Conservation (phyloP, 2,888 invertebrate genomes). For the Ophion ellenae region DNA sequence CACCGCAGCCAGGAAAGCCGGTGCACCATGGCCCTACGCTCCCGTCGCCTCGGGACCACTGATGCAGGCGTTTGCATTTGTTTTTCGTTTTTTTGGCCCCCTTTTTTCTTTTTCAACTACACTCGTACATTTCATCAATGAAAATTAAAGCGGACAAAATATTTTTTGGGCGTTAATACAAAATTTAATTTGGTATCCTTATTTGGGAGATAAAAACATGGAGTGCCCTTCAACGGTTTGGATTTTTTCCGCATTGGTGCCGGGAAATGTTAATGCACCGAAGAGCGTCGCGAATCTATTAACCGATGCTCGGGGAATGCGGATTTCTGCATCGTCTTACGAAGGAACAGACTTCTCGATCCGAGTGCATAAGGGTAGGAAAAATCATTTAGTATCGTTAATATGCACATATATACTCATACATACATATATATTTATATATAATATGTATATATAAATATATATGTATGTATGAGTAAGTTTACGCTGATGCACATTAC, state of each 20-base stretch:
- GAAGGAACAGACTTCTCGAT: neutral
- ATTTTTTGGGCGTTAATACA: neutral
- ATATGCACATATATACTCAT: neutral
- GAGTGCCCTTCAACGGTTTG: neutral
- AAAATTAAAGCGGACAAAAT: neutral
- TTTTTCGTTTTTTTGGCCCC: constrained; percentile 7
- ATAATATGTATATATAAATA: neutral
- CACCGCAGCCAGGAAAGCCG: constrained; percentile 3
- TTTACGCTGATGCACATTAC: constrained; percentile 70
- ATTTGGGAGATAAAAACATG: constrained; percentile 2
- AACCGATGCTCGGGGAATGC: neutral
- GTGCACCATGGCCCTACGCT: constrained; percentile 38
- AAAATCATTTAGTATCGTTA: neutral
- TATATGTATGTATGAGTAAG: neutral
- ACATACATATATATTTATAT: no score
- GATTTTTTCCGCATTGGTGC: neutral
- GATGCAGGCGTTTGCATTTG: constrained; percentile 32
- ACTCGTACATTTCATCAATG: neutral
- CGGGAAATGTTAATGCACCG: constrained; percentile 3
- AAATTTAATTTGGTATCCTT: neutral
- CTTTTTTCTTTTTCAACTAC: neutral
- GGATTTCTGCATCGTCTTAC: neutral
- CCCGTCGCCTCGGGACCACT: constrained; percentile 58
- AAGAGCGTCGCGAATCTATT: constrained; percentile 15
- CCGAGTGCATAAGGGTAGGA: neutral